phyloP scores from a whole-genome alignment of 2,113 vertebrate genomes.

The Neodontobutis hainanensis region DNA sequence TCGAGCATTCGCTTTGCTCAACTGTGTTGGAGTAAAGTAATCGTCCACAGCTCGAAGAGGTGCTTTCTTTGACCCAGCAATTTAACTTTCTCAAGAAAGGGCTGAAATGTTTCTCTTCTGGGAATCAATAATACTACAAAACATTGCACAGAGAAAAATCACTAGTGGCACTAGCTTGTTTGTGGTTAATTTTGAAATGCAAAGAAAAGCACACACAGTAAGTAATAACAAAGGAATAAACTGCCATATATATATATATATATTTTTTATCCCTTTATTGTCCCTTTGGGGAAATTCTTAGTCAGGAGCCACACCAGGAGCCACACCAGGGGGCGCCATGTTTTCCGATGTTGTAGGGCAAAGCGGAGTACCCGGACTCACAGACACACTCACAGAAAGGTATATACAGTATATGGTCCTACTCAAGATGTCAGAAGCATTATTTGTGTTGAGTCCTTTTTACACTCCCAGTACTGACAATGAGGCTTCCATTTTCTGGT shows the following conservation, averaged over 20 bases:
- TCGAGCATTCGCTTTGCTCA: slow-evolving; percentile 23
- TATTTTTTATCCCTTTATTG: neutral
- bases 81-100: slow-evolving; percentile 8
- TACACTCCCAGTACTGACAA: slow-evolving; percentile 17
- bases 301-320: no score
- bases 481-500: slow-evolving; percentile 9
- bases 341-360: no score
- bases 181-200: neutral
- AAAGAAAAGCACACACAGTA: slow-evolving; percentile 1
- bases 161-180: slow-evolving; percentile 5
- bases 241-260: neutral
- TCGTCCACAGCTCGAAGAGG: slow-evolving; percentile 36
- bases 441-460: slow-evolving; percentile 23
- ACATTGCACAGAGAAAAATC: slow-evolving; percentile 3
- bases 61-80: slow-evolving; percentile 35
- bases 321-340: no score
- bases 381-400: no score
- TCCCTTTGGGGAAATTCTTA: no score
- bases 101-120: slow-evolving; percentile 20
- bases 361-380: no score
- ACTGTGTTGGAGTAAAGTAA: slow-evolving; percentile 38
- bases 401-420: neutral
- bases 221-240: slow-evolving; percentile 1
- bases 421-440: slow-evolving; percentile 14
- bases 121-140: slow-evolving; percentile 38